phyloP scores from a whole-genome alignment of 1,140 invertebrate genomes.

The Vollenhovia emeryi region DNA sequence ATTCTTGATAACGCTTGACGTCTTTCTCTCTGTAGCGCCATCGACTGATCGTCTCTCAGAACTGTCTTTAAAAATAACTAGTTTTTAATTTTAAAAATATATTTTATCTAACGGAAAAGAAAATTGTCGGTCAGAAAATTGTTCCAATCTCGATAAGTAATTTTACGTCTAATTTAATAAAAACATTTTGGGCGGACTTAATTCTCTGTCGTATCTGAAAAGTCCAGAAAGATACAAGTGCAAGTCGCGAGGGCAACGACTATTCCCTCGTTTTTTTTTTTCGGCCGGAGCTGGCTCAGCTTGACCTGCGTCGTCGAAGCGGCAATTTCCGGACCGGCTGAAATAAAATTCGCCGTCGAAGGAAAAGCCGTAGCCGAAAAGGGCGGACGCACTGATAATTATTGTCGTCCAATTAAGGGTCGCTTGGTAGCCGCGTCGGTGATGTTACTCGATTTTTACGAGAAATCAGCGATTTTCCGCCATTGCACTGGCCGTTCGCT shows the following conservation, averaged over 20 bases:
- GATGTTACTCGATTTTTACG: constrained; percentile 70
- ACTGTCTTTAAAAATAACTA: not conserved
- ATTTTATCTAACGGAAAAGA: not conserved
- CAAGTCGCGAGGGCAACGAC: not conserved
- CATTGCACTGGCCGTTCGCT: constrained; percentile 51
- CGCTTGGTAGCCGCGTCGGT: constrained; percentile 36
- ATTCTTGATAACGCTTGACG: not conserved
- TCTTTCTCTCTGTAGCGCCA: not conserved
- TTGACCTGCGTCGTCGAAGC: constrained; percentile 80
- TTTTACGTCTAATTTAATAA: not conserved
- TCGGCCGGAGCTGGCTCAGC: constrained; percentile 75
- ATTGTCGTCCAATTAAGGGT: constrained; percentile 73
- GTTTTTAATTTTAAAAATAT: not conserved
- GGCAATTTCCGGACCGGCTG: constrained; percentile 66
- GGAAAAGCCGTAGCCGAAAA: constrained; percentile 38
- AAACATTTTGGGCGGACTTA: not conserved
- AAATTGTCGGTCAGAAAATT: not conserved
- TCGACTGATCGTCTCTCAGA: not conserved
- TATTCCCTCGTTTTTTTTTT: constrained; percentile 65
- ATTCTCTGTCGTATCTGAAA: not conserved
- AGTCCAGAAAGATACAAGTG: not conserved
- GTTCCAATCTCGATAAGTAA: not conserved
- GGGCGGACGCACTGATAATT: constrained; percentile 74
- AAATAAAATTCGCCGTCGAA: constrained; percentile 62
- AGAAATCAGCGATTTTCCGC: constrained; percentile 81